Evolutionary conservation across 2,113 vertebrate genomes (phyloP).

Genomic region (Percina caprodes): DNA sequence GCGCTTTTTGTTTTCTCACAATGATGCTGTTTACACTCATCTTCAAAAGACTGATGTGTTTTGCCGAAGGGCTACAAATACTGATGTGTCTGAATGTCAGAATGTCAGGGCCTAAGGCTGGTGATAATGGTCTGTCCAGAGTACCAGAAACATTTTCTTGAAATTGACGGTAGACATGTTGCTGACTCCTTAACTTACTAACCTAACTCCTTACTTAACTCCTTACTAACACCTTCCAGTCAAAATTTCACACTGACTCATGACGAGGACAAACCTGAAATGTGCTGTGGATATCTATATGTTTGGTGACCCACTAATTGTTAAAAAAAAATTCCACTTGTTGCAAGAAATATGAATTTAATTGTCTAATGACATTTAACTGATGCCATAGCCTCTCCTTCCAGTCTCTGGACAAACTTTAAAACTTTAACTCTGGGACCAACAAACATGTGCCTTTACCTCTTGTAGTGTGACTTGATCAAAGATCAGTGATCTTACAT

Average conservation of each 20-base stretch:
- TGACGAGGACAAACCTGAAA: not conserved
- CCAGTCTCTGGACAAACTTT: too few relatives aligned
- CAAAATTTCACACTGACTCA: not conserved
- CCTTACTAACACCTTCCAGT: too few relatives aligned
- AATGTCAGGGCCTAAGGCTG: not conserved
- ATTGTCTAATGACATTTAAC: too few relatives aligned
- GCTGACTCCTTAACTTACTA: not conserved
- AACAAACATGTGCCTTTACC: too few relatives aligned
- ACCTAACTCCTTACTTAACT: too few relatives aligned
- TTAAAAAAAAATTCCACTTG: too few relatives aligned
- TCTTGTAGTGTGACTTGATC: too few relatives aligned
- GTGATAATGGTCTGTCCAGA: not conserved
- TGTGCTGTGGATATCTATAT: not conserved
- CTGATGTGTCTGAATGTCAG: constrained; percentile 9
- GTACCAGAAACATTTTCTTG: not conserved
- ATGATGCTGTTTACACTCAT: not conserved
- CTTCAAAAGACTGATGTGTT: not conserved
- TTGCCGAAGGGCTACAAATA: not conserved
- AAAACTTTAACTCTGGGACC: too few relatives aligned
- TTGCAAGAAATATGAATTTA: too few relatives aligned
- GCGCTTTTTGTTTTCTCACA: not conserved
- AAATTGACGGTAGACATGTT: not conserved
- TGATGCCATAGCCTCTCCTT: too few relatives aligned
- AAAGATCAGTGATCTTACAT: too few relatives aligned
- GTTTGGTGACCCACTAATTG: not conserved